Evolutionary conservation across 2,888 invertebrate species (phyloP).

Genomic region (Girardia tigrina): DNA sequence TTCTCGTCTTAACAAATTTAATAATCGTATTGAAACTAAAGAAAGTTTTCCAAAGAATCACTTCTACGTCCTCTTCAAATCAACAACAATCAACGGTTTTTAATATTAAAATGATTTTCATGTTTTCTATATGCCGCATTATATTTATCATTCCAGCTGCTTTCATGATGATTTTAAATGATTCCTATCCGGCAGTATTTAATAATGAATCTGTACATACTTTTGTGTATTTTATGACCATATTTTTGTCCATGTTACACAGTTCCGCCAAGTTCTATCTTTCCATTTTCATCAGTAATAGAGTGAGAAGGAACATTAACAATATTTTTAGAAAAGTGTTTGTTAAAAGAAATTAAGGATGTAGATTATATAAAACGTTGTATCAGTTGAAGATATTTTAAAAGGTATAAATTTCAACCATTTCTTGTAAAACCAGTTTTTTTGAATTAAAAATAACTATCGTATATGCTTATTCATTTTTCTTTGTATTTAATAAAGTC

Average conservation of each 20-base stretch:
- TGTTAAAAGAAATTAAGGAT: no score
- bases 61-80: no score
- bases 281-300: background rate
- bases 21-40: background rate
- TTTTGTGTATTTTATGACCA: background rate
- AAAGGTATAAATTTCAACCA: no score
- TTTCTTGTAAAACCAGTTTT: no score
- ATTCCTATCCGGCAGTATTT: background rate
- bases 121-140: background rate
- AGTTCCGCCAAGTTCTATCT: background rate
- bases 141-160: background rate
- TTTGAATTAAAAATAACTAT: no score
- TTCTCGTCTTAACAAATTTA: background rate
- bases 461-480: no score
- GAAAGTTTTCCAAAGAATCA: background rate
- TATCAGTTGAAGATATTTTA: no score
- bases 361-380: no score
- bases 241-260: background rate
- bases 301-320: no score
- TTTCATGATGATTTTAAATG: background rate
- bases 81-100: background rate
- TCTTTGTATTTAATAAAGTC: no score
- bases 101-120: background rate
- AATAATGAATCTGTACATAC: background rate
- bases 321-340: no score